Conservation (phyloP, 2,113 vertebrate genomes). For the Arothron firmamentum region DNA sequence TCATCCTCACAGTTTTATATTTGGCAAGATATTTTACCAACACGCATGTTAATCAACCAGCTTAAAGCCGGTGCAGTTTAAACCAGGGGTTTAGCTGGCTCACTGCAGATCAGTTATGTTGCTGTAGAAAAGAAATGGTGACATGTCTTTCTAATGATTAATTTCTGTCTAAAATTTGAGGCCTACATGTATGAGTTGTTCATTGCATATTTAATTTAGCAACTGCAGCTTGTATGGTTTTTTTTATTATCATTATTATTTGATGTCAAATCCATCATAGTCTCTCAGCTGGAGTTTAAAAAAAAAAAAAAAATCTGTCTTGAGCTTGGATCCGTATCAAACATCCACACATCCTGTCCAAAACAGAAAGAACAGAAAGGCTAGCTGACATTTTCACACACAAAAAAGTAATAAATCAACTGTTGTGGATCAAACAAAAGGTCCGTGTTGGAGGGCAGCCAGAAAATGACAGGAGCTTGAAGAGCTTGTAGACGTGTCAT, state of each 20-base stretch:
- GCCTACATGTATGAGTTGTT: no score
- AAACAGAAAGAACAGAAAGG: slow-evolving; percentile 34
- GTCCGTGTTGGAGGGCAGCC: slow-evolving; percentile 56
- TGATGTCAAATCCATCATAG: slow-evolving; percentile 45
- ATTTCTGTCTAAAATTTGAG: no score
- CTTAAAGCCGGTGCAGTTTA: no score
- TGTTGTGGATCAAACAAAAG: slow-evolving; percentile 51
- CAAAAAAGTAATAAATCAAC: slow-evolving; percentile 63
- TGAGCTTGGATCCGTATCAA: slow-evolving; percentile 61
- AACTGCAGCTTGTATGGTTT: not conserved
- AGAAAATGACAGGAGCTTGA: slow-evolving; percentile 58
- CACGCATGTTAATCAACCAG: no score
- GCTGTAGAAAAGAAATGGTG: no score
- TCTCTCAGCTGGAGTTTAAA: slow-evolving; percentile 45
- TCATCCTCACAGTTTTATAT: not conserved
- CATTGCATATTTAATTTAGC: not conserved
- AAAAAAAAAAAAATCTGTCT: slow-evolving; percentile 57
- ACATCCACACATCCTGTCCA: slow-evolving; percentile 65
- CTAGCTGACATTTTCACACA: slow-evolving; percentile 57
- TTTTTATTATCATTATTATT: slow-evolving; percentile 12
- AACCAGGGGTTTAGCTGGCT: no score
- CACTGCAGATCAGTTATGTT: no score
- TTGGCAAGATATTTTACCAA: no score
- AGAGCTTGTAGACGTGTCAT: slow-evolving; percentile 66
- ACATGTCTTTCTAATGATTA: no score